phyloP scores from a whole-genome alignment of 1,140 invertebrate genomes.

The Goniozus legneri region DNA sequence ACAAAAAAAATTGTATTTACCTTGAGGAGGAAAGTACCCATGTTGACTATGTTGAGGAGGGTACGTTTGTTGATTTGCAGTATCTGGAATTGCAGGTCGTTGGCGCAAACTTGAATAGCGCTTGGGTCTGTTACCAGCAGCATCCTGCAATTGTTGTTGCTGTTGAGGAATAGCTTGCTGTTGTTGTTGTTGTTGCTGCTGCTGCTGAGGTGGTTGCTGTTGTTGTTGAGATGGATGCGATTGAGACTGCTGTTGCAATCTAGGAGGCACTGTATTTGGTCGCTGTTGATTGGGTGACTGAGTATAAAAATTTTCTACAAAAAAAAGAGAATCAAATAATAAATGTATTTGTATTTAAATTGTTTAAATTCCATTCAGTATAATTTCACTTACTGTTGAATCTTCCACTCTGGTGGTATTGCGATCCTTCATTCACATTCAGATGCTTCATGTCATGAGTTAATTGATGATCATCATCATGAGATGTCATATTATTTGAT shows the following conservation, averaged over 20 bases:
- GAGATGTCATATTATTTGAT: slow-evolving; percentile 36
- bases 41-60: slow-evolving; percentile 39
- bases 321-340: slow-evolving; percentile 2
- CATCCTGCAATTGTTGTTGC: slow-evolving; percentile 37
- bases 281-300: slow-evolving; percentile 47
- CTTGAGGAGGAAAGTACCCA: slow-evolving; percentile 39
- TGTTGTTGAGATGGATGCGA: slow-evolving; percentile 34
- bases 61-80: slow-evolving; percentile 43
- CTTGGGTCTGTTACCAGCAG: slow-evolving; percentile 61
- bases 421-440: slow-evolving; percentile 46
- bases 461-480: slow-evolving; percentile 44
- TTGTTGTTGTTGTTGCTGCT: slow-evolving; percentile 34
- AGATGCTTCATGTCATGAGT: slow-evolving; percentile 54
- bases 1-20: slow-evolving; percentile 26
- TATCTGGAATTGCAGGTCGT: slow-evolving; percentile 51
- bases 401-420: slow-evolving; percentile 40
- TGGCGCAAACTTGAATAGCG: slow-evolving; percentile 73
- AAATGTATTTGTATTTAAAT: neutral
- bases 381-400: slow-evolving; percentile 41
- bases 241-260: slow-evolving; percentile 49
- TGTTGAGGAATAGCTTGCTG: slow-evolving; percentile 22
- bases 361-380: neutral
- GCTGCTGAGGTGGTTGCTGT: slow-evolving; percentile 32
- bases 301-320: slow-evolving; percentile 43
- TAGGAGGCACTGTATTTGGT: slow-evolving; percentile 50